These are phyloP conservation scores for Pseudocheirus occidentalis DNA, from an alignment of 2,797 vertebrate species.

Conservation along the genomic window DNA sequence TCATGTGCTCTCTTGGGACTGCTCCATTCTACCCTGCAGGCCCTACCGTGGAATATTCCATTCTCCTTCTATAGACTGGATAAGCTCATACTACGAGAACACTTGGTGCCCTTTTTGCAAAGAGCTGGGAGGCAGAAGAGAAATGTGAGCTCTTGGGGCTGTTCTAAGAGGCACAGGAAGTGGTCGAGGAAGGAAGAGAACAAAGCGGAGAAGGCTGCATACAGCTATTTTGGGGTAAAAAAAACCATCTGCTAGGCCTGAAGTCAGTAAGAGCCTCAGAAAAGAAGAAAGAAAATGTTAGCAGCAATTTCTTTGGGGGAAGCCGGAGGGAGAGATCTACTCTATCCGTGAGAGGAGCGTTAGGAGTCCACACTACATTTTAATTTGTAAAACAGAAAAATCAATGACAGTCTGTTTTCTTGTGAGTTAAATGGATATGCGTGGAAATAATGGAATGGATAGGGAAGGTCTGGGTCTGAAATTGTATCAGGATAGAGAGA, in stretches of 20 bases:
- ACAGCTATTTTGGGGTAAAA: background rate
- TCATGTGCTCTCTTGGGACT: background rate
- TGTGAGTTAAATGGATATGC: background rate
- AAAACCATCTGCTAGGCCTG: background rate
- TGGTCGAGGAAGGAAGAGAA: background rate
- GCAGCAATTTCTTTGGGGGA: background rate
- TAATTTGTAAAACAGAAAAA: background rate
- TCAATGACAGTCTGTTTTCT: background rate
- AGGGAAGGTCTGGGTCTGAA: background rate
- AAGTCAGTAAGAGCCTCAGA: background rate
- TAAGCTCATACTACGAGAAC: background rate
- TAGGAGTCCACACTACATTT: background rate
- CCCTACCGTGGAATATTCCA: background rate
- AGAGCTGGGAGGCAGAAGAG: background rate
- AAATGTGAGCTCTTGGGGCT: background rate
- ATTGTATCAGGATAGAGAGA: background rate
- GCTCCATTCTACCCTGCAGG: background rate
- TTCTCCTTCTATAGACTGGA: background rate
- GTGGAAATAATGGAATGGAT: background rate
- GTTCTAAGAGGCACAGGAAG: background rate
- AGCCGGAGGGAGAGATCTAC: background rate
- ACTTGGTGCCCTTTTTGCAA: background rate
- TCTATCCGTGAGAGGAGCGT: background rate
- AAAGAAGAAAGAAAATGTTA: background rate
- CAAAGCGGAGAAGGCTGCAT: background rate